phyloP scores from a whole-genome alignment of 1,140 invertebrate genomes.

The Lerema accius region DNA sequence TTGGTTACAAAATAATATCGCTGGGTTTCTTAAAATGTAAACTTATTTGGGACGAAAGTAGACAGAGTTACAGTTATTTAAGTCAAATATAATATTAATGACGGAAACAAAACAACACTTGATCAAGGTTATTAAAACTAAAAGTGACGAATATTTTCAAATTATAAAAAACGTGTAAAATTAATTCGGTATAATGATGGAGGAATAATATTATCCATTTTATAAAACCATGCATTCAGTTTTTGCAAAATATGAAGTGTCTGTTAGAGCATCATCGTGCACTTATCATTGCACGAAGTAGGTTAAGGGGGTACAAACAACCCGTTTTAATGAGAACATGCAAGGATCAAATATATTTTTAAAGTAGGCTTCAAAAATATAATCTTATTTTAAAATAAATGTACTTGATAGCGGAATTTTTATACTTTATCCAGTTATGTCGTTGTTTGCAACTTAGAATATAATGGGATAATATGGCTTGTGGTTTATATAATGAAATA shows the following conservation, averaged over 20 bases:
- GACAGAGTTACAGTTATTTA: too few relatives aligned
- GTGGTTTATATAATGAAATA: not conserved
- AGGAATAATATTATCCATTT: conserved; percentile 7
- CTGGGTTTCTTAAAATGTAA: too few relatives aligned
- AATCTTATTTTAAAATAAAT: not conserved
- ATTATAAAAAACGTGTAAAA: too few relatives aligned
- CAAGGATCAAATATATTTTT: conserved; percentile 4
- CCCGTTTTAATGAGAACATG: conserved; percentile 21
- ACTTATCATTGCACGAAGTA: conserved; percentile 14
- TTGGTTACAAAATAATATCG: too few relatives aligned
- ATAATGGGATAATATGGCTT: not conserved
- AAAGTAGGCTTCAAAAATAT: conserved; percentile 1
- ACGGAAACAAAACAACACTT: too few relatives aligned
- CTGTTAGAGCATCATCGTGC: conserved; percentile 14
- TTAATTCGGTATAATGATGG: too few relatives aligned
- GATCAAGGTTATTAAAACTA: too few relatives aligned
- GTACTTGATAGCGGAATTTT: not conserved
- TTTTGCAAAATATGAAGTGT: not conserved
- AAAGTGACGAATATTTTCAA: too few relatives aligned
- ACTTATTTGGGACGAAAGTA: too few relatives aligned
- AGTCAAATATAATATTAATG: too few relatives aligned
- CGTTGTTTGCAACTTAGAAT: not conserved
- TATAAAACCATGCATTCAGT: conserved; percentile 5
- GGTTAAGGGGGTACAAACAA: conserved; percentile 17
- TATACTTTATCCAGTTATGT: not conserved